phyloP scores from a whole-genome alignment of 2,888 invertebrate species.

The Drosophila setosimentum region DNA sequence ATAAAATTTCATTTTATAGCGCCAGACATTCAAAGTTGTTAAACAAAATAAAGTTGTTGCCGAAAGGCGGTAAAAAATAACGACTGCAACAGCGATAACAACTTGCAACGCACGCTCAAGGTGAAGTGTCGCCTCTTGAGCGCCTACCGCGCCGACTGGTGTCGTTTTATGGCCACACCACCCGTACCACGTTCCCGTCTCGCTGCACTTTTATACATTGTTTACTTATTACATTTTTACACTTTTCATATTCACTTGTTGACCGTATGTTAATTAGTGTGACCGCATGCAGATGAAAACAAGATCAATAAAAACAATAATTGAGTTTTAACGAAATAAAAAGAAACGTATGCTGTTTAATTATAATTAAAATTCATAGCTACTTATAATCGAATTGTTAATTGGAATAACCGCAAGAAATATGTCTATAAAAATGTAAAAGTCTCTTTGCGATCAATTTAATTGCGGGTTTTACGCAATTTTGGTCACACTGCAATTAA shows the following conservation, averaged over 20 bases:
- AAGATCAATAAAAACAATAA: slow-evolving; percentile 8
- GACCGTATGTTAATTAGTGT: slow-evolving; percentile 53
- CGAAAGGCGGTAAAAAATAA: slow-evolving; percentile 58
- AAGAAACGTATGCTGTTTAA: slow-evolving; percentile 30
- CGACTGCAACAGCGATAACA: slow-evolving; percentile 36
- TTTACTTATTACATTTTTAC: slow-evolving; percentile 39
- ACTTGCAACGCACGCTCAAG: slow-evolving; percentile 55
- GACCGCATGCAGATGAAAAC: slow-evolving; percentile 44
- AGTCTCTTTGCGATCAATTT: slow-evolving; percentile 13
- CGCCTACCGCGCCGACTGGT: slow-evolving; percentile 41
- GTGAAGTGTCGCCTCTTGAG: slow-evolving; percentile 67
- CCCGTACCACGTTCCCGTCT: background rate
- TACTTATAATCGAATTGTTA: slow-evolving; percentile 41
- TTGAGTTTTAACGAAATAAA: slow-evolving; percentile 15
- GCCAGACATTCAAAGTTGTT: slow-evolving; percentile 45
- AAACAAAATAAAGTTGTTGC: slow-evolving; percentile 67
- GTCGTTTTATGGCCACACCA: slow-evolving; percentile 57
- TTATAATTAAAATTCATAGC: slow-evolving; percentile 26
- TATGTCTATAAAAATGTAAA: slow-evolving; percentile 26
- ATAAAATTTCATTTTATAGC: slow-evolving; percentile 74
- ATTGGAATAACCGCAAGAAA: slow-evolving; percentile 31
- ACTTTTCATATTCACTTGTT: slow-evolving; percentile 45
- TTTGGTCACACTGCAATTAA: slow-evolving; percentile 75
- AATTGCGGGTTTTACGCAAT: slow-evolving; percentile 42
- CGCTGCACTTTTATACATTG: slow-evolving; percentile 35